Conservation (phyloP, 2,113 vertebrate species). For the Gracilinanus agilis region DNA sequence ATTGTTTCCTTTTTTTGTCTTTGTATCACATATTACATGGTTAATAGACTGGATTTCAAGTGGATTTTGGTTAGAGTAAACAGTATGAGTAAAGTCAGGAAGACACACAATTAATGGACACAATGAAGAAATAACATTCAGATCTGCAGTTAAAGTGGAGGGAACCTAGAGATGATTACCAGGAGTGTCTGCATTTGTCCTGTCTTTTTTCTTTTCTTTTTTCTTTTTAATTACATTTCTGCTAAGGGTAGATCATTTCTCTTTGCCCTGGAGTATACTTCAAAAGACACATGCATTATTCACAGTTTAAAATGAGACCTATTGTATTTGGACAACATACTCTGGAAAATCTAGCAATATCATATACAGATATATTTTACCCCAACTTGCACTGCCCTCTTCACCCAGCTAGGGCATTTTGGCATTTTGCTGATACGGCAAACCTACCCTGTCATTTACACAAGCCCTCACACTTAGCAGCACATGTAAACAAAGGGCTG, state of each 20-base stretch:
- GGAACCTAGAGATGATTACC: background rate
- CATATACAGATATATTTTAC: too few relatives aligned
- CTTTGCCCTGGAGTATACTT: slow-evolving; percentile 62
- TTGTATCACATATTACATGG: slow-evolving; percentile 29
- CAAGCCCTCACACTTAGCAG: background rate
- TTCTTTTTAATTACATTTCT: background rate
- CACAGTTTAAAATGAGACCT: background rate
- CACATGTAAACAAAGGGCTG: background rate
- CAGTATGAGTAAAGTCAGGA: background rate
- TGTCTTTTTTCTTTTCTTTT: background rate
- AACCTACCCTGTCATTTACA: background rate
- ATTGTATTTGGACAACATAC: slow-evolving; percentile 53
- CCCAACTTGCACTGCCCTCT: slow-evolving; percentile 26
- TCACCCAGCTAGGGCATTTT: background rate
- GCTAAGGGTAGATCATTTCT: slow-evolving; percentile 5
- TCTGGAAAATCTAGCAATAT: slow-evolving; percentile 22
- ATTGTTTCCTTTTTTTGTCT: background rate
- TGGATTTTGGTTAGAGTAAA: background rate
- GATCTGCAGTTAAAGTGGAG: background rate
- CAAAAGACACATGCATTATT: background rate
- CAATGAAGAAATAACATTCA: background rate
- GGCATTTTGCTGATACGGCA: background rate
- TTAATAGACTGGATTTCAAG: background rate
- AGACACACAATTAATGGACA: background rate
- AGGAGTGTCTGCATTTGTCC: background rate